Evolutionary conservation across 37 sponge, comb jelly and placozoan species (phyloP).

Genomic region (Petrosia ficiformis): DNA sequence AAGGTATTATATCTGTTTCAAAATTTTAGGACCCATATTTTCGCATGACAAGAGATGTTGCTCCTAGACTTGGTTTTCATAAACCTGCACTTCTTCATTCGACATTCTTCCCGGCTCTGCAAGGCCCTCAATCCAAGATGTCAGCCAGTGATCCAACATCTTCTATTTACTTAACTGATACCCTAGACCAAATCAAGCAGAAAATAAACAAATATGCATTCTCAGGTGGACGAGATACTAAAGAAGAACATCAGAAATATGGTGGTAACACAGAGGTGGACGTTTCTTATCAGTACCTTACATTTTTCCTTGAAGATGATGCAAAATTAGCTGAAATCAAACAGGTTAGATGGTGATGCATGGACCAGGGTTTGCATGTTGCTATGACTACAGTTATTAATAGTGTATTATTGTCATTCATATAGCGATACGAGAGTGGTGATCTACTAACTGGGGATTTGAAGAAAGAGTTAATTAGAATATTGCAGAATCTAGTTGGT

Average conservation of each 20-base stretch:
- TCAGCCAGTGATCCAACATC: conserved; percentile 93
- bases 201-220: conserved; percentile 99
- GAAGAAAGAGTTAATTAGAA: conserved; percentile 88
- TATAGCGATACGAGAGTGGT: conserved; percentile 91
- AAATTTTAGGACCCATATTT: conserved; percentile 93
- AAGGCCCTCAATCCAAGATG: conserved; percentile 98
- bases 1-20: background rate
- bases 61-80: conserved; percentile 90
- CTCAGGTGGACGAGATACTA: conserved; percentile 92
- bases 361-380: no score
- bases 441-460: conserved; percentile 90
- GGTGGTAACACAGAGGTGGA: conserved; percentile 96
- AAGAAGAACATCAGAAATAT: conserved; percentile 89
- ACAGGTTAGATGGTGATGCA: conserved; percentile 44
- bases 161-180: conserved; percentile 93
- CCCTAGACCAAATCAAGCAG: conserved; percentile 82
- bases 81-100: conserved; percentile 98
- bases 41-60: conserved; percentile 98
- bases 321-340: conserved; percentile 77
- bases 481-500: conserved; percentile 73
- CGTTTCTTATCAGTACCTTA: conserved; percentile 95
- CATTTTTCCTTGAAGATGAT: conserved; percentile 95
- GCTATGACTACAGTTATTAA: no score
- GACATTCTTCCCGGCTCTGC: conserved; percentile 96
- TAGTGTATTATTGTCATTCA: background rate